Evolutionary conservation across 2,888 invertebrate genomes (phyloP).

Genomic region (Unio delphinus): DNA sequence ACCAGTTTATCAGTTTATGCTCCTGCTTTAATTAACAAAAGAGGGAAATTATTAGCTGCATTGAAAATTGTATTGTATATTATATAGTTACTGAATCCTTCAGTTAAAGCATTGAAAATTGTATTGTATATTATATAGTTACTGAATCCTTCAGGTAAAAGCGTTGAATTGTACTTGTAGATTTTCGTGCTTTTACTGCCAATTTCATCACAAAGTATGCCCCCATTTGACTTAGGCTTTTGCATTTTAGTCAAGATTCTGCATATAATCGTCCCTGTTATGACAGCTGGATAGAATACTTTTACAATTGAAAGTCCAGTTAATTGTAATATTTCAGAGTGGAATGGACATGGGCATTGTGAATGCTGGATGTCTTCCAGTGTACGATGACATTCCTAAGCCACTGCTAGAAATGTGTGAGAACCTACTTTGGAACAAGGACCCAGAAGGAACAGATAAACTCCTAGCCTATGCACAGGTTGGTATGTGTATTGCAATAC

Average conservation of each 20-base stretch:
- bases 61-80: too few relatives aligned
- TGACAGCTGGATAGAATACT: too few relatives aligned
- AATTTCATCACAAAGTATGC: too few relatives aligned
- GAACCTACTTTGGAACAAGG: conserved; percentile 75
- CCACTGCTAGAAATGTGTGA: conserved; percentile 73
- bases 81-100: too few relatives aligned
- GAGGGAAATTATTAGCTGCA: too few relatives aligned
- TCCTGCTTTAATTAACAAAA: too few relatives aligned
- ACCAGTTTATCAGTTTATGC: too few relatives aligned
- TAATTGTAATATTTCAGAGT: conserved; percentile 53
- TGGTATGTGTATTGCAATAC: conserved; percentile 1
- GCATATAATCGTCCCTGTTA: neutral
- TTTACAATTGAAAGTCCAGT: neutral
- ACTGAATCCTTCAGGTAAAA: too few relatives aligned
- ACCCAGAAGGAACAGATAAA: conserved; percentile 73
- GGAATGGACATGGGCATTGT: conserved; percentile 78
- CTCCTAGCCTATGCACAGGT: conserved; percentile 73
- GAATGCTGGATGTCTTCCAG: conserved; percentile 76
- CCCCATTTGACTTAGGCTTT: neutral
- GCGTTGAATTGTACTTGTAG: too few relatives aligned
- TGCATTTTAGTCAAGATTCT: neutral
- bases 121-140: too few relatives aligned
- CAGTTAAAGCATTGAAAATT: too few relatives aligned
- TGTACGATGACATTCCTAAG: conserved; percentile 75
- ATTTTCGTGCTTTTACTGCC: too few relatives aligned